A percentile compares a stretch with the other conserved stretches of the same genome.
These are phyloP conservation scores for Leptoteleia sp. DNA, from an alignment of 1,140 invertebrate species.

Conservation along the genomic window DNA sequence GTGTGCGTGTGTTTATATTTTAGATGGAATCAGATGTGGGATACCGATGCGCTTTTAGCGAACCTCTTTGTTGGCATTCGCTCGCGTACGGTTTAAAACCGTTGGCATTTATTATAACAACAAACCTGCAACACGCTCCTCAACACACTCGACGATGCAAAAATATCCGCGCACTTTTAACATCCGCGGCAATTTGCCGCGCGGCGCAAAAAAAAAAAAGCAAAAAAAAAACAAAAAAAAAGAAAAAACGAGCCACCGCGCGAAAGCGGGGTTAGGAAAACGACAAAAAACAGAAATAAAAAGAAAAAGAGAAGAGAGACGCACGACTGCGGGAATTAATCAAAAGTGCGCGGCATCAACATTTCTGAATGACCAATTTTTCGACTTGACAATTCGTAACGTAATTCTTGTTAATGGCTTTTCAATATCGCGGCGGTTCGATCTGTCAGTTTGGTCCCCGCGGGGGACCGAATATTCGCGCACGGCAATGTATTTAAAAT, in stretches of 20 bases:
- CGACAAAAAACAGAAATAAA: background rate
- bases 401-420: slow-evolving; percentile 54
- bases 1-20: slow-evolving; percentile 52
- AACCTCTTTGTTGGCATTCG: slow-evolving; percentile 59
- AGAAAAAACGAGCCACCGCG: no score
- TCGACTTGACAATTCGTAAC: slow-evolving; percentile 51
- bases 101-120: slow-evolving; percentile 61
- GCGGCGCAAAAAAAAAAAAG: slow-evolving; percentile 27
- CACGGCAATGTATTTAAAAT: slow-evolving; percentile 57
- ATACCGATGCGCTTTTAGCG: slow-evolving; percentile 60
- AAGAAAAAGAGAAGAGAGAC: background rate
- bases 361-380: slow-evolving; percentile 34
- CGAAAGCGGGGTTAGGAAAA: no score
- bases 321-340: no score
- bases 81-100: slow-evolving; percentile 49
- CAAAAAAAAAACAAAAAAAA: slow-evolving; percentile 12
- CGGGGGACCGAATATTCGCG: slow-evolving; percentile 10
- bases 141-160: slow-evolving; percentile 49
- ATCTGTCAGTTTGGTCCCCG: slow-evolving; percentile 27
- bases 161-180: slow-evolving; percentile 38
- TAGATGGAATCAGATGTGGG: slow-evolving; percentile 54
- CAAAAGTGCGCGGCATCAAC: slow-evolving; percentile 11
- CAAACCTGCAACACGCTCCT: slow-evolving; percentile 47
- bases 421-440: slow-evolving; percentile 45
- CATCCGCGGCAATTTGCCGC: slow-evolving; percentile 29